phyloP scores from a whole-genome alignment of 1,140 invertebrate genomes.

The Melipona quadrifasciata region DNA sequence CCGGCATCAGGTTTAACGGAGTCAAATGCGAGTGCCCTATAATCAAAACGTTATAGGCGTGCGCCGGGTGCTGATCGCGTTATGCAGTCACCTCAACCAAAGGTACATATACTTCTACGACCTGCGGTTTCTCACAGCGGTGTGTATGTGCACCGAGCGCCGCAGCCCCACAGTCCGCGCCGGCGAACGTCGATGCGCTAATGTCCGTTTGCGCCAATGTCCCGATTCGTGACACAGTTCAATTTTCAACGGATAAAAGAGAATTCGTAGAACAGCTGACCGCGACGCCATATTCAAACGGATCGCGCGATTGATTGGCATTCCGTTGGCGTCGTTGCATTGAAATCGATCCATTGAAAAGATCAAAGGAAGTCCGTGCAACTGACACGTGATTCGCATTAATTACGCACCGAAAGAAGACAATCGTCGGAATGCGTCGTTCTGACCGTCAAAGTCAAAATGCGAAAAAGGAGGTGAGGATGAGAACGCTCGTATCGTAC shows the following conservation, averaged over 20 bases:
- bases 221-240: slow-evolving; percentile 45
- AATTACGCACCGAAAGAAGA: slow-evolving; percentile 23
- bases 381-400: slow-evolving; percentile 14
- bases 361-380: slow-evolving; percentile 55
- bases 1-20: slow-evolving; percentile 59
- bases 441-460: background rate
- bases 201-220: slow-evolving; percentile 35
- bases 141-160: background rate
- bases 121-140: slow-evolving; percentile 32
- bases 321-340: slow-evolving; percentile 43
- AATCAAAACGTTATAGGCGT: slow-evolving; percentile 65
- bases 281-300: slow-evolving; percentile 47
- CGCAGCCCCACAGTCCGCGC: background rate
- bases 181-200: slow-evolving; percentile 38
- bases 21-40: slow-evolving; percentile 63
- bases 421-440: background rate
- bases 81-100: slow-evolving; percentile 54
- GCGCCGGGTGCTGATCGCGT: slow-evolving; percentile 59
- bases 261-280: slow-evolving; percentile 53
- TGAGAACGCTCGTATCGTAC: background rate
- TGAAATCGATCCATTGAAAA: slow-evolving; percentile 47
- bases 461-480: background rate
- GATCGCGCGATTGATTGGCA: slow-evolving; percentile 47
- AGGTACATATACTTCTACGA: slow-evolving; percentile 51
- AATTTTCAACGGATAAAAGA: slow-evolving; percentile 57